Base-by-base conservation (phyloP, 2,113 vertebrate species). In the Pomatostomus ruficeps region DNA sequence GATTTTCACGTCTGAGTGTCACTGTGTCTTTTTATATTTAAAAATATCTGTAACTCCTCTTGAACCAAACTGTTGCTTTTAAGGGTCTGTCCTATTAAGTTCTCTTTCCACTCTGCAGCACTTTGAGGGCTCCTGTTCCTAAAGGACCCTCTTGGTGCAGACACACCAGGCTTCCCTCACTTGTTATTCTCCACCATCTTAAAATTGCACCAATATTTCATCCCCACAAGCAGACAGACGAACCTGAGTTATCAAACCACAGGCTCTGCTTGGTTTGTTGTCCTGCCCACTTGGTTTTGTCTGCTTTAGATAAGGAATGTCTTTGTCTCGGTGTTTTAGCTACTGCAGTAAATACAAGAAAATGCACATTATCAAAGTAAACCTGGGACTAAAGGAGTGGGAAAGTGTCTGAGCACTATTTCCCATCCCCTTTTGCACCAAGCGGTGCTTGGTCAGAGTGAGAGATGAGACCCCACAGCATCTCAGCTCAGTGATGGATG, bases 401-500 rank as follows among this genome's bases (percentile, higher is more conserved):
- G 22, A 74, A 83, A 77, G 46, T 55, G 35, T 75, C 72, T 86
- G 68, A 22, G 63, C 95, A 91, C 31, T 90, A 4, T 74, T 83
- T 93, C 36, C 63, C 55, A 15, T 73, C 82, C 83, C 55, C 46
- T 91, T 94, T 86, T 86, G 75, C 52, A 86, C 61, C 25, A 9
- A 74, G 74, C 78, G 83, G 26, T 20, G 55, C 43, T 86, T 82
- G 68, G 71, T 67, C 54, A 72, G 91, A 29, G 46, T 71, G 82
- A 52, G 81, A 38, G 48, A 78, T 78, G 85, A 94, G 95, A n/a
- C 90, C 85, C 93, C 88, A 81, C 75, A 95, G 79, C 85, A 38
- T 75, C 82, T 86, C 75, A 12, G 9, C 14, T 67, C 57, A 8
- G 31, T 83, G 83, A 88, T 71, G 25, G 82, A 86, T 90, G 26